Evolutionary conservation across 2,888 invertebrate genomes (phyloP), one percentile per base, ranked within the genome.

Genomic region (Agonopterix arenella): DNA sequence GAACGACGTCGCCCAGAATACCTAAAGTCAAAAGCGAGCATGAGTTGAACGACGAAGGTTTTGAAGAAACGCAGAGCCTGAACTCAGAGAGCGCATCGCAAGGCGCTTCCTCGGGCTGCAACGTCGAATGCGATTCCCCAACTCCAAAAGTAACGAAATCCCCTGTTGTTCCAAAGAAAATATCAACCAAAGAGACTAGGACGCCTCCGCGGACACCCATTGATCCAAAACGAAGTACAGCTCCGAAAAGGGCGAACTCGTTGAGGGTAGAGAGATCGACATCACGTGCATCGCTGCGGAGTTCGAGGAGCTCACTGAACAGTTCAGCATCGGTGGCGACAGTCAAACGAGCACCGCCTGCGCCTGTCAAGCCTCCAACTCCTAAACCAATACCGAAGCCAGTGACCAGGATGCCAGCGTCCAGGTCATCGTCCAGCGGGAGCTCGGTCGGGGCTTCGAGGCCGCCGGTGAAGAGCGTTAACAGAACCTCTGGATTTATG

Each of bases 1-100:
- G 84, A 50, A 84, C 83, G 1, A 80, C 76, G 0, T 83, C 86
- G 2, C 84, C 86, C 0, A 85, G 91, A 36, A 90, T 84, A 54
- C 81, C 91, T 0, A 90, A 90, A 72, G 89, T 90, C 0, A 86
- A 84, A 56, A 86, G 82, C 48, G 94, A 94, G 57, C 93, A 93
- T 57, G 96, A 96, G 63, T 75, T 94, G 44, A 95, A 96, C 67
- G 97, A 97, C 70, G 96, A 97, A 89, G 96, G 97, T 8, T 97
- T 97, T 68, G 96, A 97, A 74, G 97, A 97, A 83, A 96, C 96
- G 0, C 96, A 96, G 69, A 96, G 96, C 69, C 86, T 96, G 48
- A 95, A 96, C 66, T 96, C 96, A 0, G 96, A 96, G 73, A 96
- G 95, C 7, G 93, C 95, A 2, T 96, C 96, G 45, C 96, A 96